Evolutionary conservation across 2,113 vertebrate species (phyloP), one percentile per base, ranked within the genome.

Genomic region (Oostethus manadensis): DNA sequence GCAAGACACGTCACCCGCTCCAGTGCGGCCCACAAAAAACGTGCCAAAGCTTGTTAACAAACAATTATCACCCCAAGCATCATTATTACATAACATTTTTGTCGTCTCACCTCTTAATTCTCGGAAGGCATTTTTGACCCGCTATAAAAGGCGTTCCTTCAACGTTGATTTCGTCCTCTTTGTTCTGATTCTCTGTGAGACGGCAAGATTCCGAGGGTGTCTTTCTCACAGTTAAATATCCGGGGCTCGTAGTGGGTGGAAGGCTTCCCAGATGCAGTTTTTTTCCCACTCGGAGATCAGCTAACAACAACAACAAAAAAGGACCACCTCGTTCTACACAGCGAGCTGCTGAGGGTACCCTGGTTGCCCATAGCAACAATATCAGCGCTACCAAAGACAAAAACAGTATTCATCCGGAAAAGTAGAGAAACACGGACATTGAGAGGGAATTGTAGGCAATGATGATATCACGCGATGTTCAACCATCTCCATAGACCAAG

Each of bases 361-460:
- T 53, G 14, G 87, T 88, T 86, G 77, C 85, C 87, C 62, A 69
- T 88, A 72, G 85, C 84, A 88, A 88, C 86, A 81, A 76, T 78
- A 83, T 80, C 73, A 64, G 56, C 59, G 61, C 80, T 77, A 82
- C 56, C 67, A 65, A 83, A 84, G 80, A 84, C 75, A 83, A 83
- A 87, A 65, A 78, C 61, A 66, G 61, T 70, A 76, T 82, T 80
- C 58, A 69, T 54, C 38, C 62, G 35, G 48, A 73, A 60, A 74
- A 65, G 75, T 63, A 22, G 56, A 38, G 21, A 60, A 61, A 68
- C 59, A 72, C 18, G 56, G 62, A 64, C 38, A n/a, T 18, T 1
- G 60, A 64, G 55, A 60, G 44, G 64, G 44, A 47, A n/a, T 21
- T 10, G 20, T 5, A 21, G 38, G 38, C 13, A 3, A 11, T 13